Conservation (phyloP, 2,113 vertebrate species). For the Thalassoma bifasciatum region DNA sequence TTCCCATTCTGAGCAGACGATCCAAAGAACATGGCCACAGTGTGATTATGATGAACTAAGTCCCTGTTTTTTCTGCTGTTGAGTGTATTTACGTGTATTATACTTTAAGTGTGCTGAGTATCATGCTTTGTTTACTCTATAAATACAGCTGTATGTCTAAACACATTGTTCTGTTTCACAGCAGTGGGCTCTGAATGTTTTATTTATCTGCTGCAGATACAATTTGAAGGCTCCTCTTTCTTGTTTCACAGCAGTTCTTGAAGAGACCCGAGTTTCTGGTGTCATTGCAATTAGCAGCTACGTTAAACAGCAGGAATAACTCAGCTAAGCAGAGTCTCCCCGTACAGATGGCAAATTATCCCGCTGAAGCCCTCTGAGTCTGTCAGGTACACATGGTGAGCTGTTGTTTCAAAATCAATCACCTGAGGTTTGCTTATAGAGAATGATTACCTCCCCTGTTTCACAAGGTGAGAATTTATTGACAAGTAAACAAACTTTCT, state of each 20-base stretch:
- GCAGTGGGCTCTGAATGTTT: not conserved
- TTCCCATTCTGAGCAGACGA: not conserved
- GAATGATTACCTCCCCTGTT: not conserved
- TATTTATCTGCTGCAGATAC: not conserved
- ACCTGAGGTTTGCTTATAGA: slow-evolving; percentile 1
- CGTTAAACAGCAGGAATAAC: slow-evolving; percentile 49
- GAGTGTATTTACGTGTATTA: not conserved
- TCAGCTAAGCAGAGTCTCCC: slow-evolving; percentile 24
- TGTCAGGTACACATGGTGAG: slow-evolving; percentile 17
- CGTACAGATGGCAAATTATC: slow-evolving; percentile 65
- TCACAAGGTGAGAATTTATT: not conserved
- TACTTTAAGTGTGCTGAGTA: not conserved
- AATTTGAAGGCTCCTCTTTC: not conserved
- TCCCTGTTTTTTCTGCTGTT: not conserved
- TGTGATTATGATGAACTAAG: not conserved
- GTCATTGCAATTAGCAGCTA: slow-evolving; percentile 47
- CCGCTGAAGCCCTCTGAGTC: slow-evolving; percentile 35
- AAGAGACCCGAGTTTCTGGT: slow-evolving; percentile 19
- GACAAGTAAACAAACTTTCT: no score
- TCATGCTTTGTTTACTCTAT: not conserved
- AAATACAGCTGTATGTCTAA: not conserved
- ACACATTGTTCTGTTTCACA: slow-evolving; percentile 14
- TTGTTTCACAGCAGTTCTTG: not conserved
- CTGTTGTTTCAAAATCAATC: slow-evolving; percentile 21
- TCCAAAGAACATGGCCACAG: not conserved